A percentile compares a stretch with the other conserved stretches of the same genome.
Conservation (phyloP, 2,797 vertebrate species). For the Podargus strigoides region DNA sequence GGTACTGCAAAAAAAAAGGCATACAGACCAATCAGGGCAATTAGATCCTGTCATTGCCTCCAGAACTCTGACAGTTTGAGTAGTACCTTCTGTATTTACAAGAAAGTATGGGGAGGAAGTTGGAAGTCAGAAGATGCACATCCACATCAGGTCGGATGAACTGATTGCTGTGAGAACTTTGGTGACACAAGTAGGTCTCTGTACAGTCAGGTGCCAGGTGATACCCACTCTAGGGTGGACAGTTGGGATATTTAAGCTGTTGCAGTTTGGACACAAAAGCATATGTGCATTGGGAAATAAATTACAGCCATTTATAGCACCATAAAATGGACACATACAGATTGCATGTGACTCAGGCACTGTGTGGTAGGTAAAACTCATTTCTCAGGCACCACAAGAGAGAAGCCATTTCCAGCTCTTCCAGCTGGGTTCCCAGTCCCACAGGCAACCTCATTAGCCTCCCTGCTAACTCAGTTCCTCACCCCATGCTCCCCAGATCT, state of each 20-base stretch:
- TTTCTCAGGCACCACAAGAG: accelerated
- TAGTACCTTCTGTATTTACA: not conserved
- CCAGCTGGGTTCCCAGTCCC: not conserved
- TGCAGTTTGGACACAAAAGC: not conserved
- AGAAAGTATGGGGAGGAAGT: not conserved
- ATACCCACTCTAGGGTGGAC: not conserved
- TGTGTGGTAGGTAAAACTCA: not conserved
- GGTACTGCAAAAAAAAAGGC: not conserved
- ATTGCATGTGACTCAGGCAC: not conserved
- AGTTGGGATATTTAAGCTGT: not conserved
- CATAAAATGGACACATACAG: accelerated
- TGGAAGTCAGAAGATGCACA: not conserved
- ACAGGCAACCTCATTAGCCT: not conserved
- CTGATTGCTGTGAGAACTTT: not conserved
- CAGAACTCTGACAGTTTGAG: not conserved
- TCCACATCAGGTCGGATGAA: not conserved
- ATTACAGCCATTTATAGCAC: too few relatives aligned
- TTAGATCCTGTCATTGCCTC: accelerated
- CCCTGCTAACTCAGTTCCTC: not conserved
- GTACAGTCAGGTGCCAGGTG: not conserved
- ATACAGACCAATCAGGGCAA: not conserved
- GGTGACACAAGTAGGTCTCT: not conserved
- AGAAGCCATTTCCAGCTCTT: not conserved
- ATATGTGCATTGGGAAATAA: too few relatives aligned
- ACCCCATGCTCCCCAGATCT: not conserved